A percentile compares a stretch with the other conserved stretches of the same genome.
Conservation (phyloP, 2,888 invertebrate genomes). For the Leptinotarsa rubiginosa region DNA sequence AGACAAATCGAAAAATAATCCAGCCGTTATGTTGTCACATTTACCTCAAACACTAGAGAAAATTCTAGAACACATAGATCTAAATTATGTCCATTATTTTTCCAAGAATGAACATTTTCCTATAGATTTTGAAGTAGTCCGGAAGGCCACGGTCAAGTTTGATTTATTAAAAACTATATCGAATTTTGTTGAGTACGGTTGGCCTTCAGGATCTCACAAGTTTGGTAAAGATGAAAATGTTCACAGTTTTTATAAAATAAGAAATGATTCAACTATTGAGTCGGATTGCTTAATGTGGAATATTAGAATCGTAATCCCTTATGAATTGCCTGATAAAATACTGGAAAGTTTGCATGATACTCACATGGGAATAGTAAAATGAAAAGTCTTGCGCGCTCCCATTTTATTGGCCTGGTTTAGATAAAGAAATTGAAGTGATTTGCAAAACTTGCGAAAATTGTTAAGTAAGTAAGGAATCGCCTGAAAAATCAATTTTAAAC, state of each 20-base stretch:
- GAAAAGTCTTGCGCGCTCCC: too few relatives aligned
- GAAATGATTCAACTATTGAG: neutral
- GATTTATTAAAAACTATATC: neutral
- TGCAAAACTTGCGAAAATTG: neutral
- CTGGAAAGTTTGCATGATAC: too few relatives aligned
- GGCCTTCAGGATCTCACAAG: neutral
- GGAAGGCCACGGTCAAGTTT: neutral
- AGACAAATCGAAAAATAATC: neutral
- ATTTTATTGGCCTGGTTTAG: neutral
- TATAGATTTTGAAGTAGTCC: neutral
- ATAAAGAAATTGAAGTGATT: neutral
- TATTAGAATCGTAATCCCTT: neutral
- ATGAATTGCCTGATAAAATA: neutral
- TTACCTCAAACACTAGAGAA: too few relatives aligned
- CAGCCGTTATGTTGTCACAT: too few relatives aligned
- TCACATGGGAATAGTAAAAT: too few relatives aligned
- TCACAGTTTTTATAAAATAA: neutral
- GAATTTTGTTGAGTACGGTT: too few relatives aligned
- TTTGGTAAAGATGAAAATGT: neutral
- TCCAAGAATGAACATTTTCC: neutral
- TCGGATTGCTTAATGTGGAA: slow-evolving; percentile 20
- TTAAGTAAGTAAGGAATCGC: slow-evolving; percentile 4
- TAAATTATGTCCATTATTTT: neutral
- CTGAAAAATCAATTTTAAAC: neutral
- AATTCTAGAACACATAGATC: neutral